A percentile compares a stretch with the other conserved stretches of the same genome.
phyloP scores from a whole-genome alignment of 2,113 vertebrate genomes.

The Acrocephalus arundinaceus region DNA sequence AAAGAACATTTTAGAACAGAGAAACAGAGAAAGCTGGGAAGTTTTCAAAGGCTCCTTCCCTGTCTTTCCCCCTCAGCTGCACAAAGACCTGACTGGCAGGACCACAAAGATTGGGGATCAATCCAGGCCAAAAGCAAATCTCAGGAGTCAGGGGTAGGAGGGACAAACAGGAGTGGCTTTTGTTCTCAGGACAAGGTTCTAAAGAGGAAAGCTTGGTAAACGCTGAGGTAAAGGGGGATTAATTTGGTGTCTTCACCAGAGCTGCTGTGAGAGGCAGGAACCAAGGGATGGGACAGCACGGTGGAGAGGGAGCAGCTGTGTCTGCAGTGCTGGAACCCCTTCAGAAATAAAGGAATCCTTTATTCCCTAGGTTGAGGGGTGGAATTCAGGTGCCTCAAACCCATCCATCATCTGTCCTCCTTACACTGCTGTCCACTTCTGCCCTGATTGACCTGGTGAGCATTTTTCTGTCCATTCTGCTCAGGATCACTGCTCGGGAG shows the following conservation, averaged over 20 bases:
- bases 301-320: not conserved
- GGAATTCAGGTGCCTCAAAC: not conserved
- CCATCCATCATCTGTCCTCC: not conserved
- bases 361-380: fast-evolving
- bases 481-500: not conserved
- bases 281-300: not conserved
- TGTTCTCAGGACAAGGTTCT: not conserved
- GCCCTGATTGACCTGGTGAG: not conserved
- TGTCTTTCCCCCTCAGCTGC: not conserved
- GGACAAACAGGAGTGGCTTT: not conserved
- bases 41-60: not conserved
- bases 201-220: not conserved
- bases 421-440: not conserved
- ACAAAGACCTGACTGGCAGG: not conserved
- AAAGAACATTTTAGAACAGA: no score
- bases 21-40: no score
- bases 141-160: not conserved
- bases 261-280: not conserved
- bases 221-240: not conserved
- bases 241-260: not conserved
- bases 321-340: not conserved
- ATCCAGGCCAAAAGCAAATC: not conserved
- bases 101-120: not conserved
- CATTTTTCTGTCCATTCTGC: not conserved
- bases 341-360: not conserved